Conservation (phyloP, 2,888 invertebrate genomes). For the Athrips mouffetella region DNA sequence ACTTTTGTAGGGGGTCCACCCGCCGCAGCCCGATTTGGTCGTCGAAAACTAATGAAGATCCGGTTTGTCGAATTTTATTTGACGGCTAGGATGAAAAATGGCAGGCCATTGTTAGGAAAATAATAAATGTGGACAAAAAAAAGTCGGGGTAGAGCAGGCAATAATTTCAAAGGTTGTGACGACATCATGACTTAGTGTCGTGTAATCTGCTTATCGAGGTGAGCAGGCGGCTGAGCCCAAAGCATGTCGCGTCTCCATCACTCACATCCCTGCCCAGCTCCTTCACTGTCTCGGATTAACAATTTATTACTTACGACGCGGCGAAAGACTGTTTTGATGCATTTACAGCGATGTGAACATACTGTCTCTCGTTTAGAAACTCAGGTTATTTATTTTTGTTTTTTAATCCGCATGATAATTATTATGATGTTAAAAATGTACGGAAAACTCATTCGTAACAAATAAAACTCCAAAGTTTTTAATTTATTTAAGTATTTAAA, state of each 20-base stretch:
- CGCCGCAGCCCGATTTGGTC: not conserved
- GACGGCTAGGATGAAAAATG: not conserved
- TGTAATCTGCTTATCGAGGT: slow-evolving; percentile 33
- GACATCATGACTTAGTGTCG: slow-evolving; percentile 19
- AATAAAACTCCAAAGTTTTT: too few relatives aligned
- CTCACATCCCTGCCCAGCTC: slow-evolving; percentile 22
- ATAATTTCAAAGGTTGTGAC: slow-evolving; percentile 14
- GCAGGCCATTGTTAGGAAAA: not conserved
- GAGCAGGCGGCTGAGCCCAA: slow-evolving; percentile 13
- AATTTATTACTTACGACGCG: slow-evolving; percentile 2
- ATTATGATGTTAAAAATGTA: too few relatives aligned
- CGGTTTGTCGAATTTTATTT: not conserved
- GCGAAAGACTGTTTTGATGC: not conserved
- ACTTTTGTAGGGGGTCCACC: too few relatives aligned
- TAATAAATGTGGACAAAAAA: not conserved
- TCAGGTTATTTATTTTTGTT: too few relatives aligned
- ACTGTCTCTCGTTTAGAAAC: too few relatives aligned
- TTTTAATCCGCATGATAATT: too few relatives aligned
- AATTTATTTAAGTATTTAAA: not conserved
- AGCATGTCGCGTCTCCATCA: slow-evolving; percentile 25
- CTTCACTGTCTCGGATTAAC: slow-evolving; percentile 3
- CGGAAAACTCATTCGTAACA: too few relatives aligned
- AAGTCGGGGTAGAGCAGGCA: not conserved
- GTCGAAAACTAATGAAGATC: slow-evolving; percentile 23
- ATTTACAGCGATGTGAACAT: too few relatives aligned